A percentile compares a stretch with the other conserved stretches of the same genome.
phyloP scores from a whole-genome alignment of 2,888 invertebrate species.

The Scaptomyza parva region DNA sequence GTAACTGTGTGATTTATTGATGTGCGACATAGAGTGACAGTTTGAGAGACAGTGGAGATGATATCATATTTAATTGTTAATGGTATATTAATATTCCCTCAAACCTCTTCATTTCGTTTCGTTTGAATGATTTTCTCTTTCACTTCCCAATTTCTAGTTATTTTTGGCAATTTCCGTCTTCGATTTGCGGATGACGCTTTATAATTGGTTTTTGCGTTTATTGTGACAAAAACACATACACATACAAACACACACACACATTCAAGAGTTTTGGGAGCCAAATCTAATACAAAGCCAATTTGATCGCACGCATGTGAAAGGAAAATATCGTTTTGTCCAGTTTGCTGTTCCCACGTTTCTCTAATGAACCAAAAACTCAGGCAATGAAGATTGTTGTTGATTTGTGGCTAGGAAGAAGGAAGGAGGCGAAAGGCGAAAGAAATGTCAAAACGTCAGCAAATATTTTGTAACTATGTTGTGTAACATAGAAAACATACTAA shows the following conservation, averaged over 20 bases:
- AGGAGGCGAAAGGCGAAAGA: background rate
- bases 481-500: constrained; percentile 33
- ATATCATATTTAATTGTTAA: background rate
- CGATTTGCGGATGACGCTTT: constrained; percentile 46
- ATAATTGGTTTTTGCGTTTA: constrained; percentile 66
- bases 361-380: constrained; percentile 43
- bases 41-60: constrained; percentile 6
- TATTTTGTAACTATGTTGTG: constrained; percentile 62
- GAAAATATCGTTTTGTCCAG: constrained; percentile 28
- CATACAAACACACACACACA: constrained; percentile 23
- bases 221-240: constrained; percentile 35
- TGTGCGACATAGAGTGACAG: constrained; percentile 25
- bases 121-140: background rate
- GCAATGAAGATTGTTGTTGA: constrained; percentile 41
- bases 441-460: constrained; percentile 64
- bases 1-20: constrained; percentile 26
- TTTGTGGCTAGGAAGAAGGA: background rate
- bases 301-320: constrained; percentile 43
- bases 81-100: background rate
- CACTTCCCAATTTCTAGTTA: too few species aligned
- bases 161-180: constrained; percentile 60
- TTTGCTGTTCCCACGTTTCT: constrained; percentile 10
- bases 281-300: constrained; percentile 56
- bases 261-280: constrained; percentile 56
- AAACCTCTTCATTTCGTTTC: background rate